phyloP scores from a whole-genome alignment of 2,888 invertebrate species.

The Ecliptopera silaceata region DNA sequence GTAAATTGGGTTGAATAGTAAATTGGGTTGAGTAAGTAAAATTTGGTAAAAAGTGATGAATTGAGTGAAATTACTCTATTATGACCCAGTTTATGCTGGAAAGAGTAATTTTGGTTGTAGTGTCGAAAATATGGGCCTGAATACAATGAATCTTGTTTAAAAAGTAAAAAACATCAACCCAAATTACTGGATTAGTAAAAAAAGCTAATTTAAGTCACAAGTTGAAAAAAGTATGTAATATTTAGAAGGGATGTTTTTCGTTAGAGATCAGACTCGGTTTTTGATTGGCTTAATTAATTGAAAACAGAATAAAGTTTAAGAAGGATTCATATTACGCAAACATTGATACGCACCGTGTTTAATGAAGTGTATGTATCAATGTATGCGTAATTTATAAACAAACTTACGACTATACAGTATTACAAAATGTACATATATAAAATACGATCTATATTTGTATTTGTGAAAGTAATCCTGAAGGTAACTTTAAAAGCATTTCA shows the following conservation, averaged over 20 bases:
- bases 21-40: too few relatives aligned
- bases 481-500: too few relatives aligned
- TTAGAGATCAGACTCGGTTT: conserved; percentile 21
- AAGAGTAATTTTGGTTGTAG: neutral
- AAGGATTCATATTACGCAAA: neutral
- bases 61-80: too few relatives aligned
- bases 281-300: conserved; percentile 17
- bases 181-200: too few relatives aligned
- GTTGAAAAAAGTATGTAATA: neutral
- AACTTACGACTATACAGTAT: too few relatives aligned
- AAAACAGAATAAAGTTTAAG: conserved; percentile 4
- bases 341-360: conserved; percentile 18
- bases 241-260: conserved; percentile 17
- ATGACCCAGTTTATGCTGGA: neutral
- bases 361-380: conserved; percentile 1
- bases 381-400: neutral
- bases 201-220: too few relatives aligned
- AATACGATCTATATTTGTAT: too few relatives aligned
- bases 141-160: too few relatives aligned
- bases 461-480: too few relatives aligned
- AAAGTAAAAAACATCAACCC: too few relatives aligned
- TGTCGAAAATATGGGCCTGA: neutral
- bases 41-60: too few relatives aligned
- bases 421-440: too few relatives aligned
- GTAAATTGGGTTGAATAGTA: neutral